Percentiles rank a stretch among this genome's conserved stretches.
These are phyloP conservation scores for Himalopsyche anomala DNA, from an alignment of 2,888 invertebrate genomes.

Conservation along the genomic window DNA sequence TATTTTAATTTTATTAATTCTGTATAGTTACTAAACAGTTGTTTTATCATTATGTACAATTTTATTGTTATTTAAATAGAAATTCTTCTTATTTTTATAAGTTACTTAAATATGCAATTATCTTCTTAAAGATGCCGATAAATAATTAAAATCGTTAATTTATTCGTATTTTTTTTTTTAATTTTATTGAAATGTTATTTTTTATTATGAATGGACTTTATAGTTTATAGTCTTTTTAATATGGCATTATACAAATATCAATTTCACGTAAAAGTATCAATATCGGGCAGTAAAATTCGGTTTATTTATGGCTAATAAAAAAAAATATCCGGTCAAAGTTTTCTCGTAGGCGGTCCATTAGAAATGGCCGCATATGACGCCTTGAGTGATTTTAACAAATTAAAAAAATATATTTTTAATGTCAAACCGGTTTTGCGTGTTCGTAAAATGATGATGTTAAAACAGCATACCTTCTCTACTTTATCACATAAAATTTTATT, in stretches of 20 bases:
- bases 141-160: no score
- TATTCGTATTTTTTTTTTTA: no score
- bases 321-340: neutral
- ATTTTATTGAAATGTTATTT: no score
- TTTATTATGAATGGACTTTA: neutral
- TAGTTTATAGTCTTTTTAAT: neutral
- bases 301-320: neutral
- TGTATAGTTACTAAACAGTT: no score
- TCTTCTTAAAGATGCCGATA: no score
- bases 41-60: no score
- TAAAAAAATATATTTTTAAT: neutral
- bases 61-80: no score
- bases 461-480: neutral
- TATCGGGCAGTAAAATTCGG: neutral
- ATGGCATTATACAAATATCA: neutral
- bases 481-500: neutral
- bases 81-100: no score
- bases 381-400: neutral
- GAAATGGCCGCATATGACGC: neutral
- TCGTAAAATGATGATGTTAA: neutral
- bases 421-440: neutral
- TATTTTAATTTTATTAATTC: no score
- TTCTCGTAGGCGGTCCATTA: neutral
- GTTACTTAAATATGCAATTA: no score
- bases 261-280: constrained; percentile 8